Evolutionary conservation across 2,113 vertebrate species (phyloP).

Genomic region (Xyrauchen texanus): DNA sequence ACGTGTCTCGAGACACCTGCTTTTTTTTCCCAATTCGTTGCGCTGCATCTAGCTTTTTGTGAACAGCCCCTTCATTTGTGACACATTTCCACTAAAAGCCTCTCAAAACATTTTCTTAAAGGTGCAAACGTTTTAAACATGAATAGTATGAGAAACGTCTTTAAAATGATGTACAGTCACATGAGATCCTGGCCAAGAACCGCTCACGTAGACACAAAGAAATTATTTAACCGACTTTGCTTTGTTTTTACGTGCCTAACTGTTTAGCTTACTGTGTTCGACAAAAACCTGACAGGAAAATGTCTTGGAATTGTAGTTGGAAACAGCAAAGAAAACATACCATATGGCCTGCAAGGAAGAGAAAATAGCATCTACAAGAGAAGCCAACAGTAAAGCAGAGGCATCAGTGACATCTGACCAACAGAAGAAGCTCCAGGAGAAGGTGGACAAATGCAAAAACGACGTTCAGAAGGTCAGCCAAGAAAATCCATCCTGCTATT

Average conservation of each 20-base stretch:
- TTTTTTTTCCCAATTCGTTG: too few species aligned
- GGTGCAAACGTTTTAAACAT: too few species aligned
- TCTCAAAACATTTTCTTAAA: too few species aligned
- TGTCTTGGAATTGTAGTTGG: conserved; percentile 73
- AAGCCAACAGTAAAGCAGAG: conserved; percentile 87
- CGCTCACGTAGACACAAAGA: too few species aligned
- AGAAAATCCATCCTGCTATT: not conserved
- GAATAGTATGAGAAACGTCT: too few species aligned
- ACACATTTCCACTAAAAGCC: too few species aligned
- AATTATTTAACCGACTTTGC: not conserved
- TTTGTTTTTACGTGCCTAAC: not conserved
- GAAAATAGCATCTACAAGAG: conserved; percentile 84
- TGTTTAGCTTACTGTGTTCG: not conserved
- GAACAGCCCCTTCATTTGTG: too few species aligned
- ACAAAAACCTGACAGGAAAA: too few species aligned
- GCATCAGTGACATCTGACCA: conserved; percentile 84
- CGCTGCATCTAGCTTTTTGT: too few species aligned
- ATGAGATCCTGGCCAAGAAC: too few species aligned
- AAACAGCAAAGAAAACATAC: conserved; percentile 90
- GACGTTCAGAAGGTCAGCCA: conserved; percentile 87
- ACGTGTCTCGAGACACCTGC: too few species aligned
- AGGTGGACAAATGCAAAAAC: conserved; percentile 93
- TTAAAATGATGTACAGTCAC: too few species aligned
- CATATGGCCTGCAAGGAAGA: conserved; percentile 96
- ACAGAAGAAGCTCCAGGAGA: conserved; percentile 94